Evolutionary conservation across 2,113 vertebrate species (phyloP), one percentile per base, ranked within the genome.

Genomic region (Odontophorus gujanensis): DNA sequence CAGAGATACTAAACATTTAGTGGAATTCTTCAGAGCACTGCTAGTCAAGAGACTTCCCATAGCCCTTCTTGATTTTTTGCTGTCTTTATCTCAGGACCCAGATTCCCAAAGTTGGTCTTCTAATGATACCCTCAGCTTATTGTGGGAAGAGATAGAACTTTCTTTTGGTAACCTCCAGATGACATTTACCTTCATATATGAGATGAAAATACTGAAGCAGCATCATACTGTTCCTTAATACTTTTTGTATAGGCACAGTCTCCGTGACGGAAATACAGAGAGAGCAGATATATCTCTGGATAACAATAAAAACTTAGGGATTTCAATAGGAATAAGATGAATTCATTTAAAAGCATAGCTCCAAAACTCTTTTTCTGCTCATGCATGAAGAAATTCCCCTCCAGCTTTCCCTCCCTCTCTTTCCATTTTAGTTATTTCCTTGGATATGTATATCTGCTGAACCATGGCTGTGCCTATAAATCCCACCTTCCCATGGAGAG

Each of bases 191-290:
- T 69, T 82, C 43, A 15, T n/a, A 59, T 7, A 7, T 73, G 30
- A 73, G 25, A 89, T 92, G 25, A 76, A 86, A 90, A 89, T 72
- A 72, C 1, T 43, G 69, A 91, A 28, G 36, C 43, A 79, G 75
- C 15, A 67, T 22, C 1, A 2, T 13, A 32, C 21, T 63, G 16
- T 11, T 61, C 68, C 53, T 75, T 81, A 81, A 47, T 7, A 43
- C 7, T 40, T 50, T 50, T 69, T 73, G 30, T 69, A 47, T 18
- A 40, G 47, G 42, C 26, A 38, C 11, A 89, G 22, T 24, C 19
- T 83, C 24, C 34, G 20, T 61, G 48, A 40, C 17, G 26, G 48
- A 79, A 57, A 30, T 16, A 85, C 68, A 21, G 43, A 85, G 14
- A 81, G 36, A 78, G 89, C 0, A 72, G 12, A 8, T 50, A 4